Base-by-base conservation (phyloP, 2,797 vertebrate species). In the Sebastes hopkinsi region DNA sequence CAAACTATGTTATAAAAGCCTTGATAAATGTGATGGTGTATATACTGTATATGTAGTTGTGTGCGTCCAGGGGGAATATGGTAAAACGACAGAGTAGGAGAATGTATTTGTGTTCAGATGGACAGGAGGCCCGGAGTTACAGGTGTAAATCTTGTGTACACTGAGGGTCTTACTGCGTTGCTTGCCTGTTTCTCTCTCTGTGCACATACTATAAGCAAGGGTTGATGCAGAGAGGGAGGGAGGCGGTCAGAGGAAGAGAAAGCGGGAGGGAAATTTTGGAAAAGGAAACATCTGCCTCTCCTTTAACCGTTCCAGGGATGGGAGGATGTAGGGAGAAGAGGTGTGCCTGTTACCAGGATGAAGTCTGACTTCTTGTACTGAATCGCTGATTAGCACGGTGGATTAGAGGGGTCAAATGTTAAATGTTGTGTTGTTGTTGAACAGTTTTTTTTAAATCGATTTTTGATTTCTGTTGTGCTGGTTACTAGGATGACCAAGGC, bases 211-310 rank as follows among this genome's bases (percentile, higher is more conserved):
- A 22, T 32, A 56, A 46, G 8, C 5, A 2, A 55, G 11, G 38
- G 18, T 56, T 78, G 78, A 70, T 29, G 65, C 9, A 83, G 66
- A 65, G 50, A 75, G 62, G 65, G 60, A 32, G 14, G 20, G 34
- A 29, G 30, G 16, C 22, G 64, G 32, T 69, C 25, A 16, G 73
- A 79, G 74, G 84, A 80, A 86, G 77, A 74, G 78, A 79, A 56
- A 69, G 55, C 55, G 59, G 80, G 71, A 75, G 72, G 76, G 32
- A 61, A 50, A 36, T 66, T 60, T 80, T 75, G 72, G 65, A 66
- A 86, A 82, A 90, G 91, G 91, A 93, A 94, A 92, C 92, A 92
- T 92, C 92, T 90, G 91, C 80, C 78, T 87, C 79, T 83, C 77
- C 81, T 82, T 85, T 83, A 82, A 64, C 77, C 18, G 25, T 75